Evolutionary conservation across 1,140 invertebrate genomes (phyloP).

Genomic region (Brachionus rotundiformis): DNA sequence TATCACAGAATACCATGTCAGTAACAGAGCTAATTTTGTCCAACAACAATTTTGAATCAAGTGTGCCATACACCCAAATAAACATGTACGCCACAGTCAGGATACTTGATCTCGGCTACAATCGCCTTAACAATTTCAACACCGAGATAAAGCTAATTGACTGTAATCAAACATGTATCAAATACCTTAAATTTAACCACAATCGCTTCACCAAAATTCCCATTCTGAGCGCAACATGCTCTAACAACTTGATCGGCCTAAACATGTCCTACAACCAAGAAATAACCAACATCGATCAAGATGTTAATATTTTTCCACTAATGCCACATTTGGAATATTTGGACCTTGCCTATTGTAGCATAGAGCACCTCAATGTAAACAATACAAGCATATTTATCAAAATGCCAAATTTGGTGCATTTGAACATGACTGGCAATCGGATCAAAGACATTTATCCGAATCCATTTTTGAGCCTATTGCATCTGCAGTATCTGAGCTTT

Average conservation of each 20-base stretch:
- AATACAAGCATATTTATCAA: slow-evolving; percentile 11
- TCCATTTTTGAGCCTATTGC: neutral
- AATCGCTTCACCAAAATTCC: slow-evolving; percentile 31
- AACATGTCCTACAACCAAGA: neutral
- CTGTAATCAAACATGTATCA: slow-evolving; percentile 28
- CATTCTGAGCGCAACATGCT: neutral
- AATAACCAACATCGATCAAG: neutral
- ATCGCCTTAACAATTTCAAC: neutral
- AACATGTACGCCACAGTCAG: slow-evolving; percentile 22
- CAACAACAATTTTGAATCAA: neutral
- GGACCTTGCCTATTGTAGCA: slow-evolving; percentile 30
- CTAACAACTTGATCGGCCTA: neutral
- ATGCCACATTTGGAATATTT: slow-evolving; percentile 4
- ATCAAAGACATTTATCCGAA: slow-evolving; percentile 17
- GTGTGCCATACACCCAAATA: slow-evolving; percentile 24
- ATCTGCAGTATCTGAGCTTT: slow-evolving; percentile 19
- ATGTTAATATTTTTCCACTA: neutral
- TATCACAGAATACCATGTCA: neutral
- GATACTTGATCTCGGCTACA: slow-evolving; percentile 26
- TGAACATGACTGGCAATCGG: slow-evolving; percentile 25
- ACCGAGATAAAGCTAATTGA: slow-evolving; percentile 12
- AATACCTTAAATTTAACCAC: neutral
- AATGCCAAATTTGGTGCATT: slow-evolving; percentile 15
- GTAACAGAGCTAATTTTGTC: slow-evolving; percentile 7
- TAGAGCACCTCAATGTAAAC: slow-evolving; percentile 34